Base-by-base conservation (phyloP, 2,797 vertebrate species). In the Mormyrus hasselquistii region DNA sequence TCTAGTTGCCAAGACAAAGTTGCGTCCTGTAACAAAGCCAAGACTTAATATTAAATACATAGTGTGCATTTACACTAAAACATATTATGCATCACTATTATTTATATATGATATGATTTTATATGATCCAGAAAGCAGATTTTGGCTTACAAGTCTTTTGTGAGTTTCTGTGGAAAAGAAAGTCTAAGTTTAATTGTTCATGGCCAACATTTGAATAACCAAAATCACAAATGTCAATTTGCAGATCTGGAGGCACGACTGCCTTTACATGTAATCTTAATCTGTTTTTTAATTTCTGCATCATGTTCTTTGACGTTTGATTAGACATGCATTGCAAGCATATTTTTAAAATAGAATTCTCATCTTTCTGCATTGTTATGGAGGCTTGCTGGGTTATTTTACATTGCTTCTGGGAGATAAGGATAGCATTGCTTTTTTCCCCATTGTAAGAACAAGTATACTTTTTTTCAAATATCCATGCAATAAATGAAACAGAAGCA, bases 271-370 rank as follows among this genome's bases (percentile, higher is more conserved):
- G 10, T 5, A 73, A 73, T 34, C 65, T 73, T 73, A 73, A 34
- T 34, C 29, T 34, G 65, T 73, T 73, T 73, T 29, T 73, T 92
- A 94, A 95, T 95, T 94, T 91, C 92, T 91, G 94, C 91, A 94
- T 94, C 94, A 95, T 93, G 92, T 94, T 94, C 92, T 93, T 94
- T 95, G 91, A 90, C 94, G 94, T 92, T 93, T 93, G 93, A 94
- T 95, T 92, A 92, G 87, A 89, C 90, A 89, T 87, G 83, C 94
- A 92, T 88, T 65, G 76, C 89, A 92, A 92, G 90, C 88, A 82
- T 89, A 92, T 91, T 93, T 94, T 93, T 93, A 89, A 69, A 69
- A 87, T 88, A 93, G 88, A 91, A 93, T 92, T 94, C 92, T 94
- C 94, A 93, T 91, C 93, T 94, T 93, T 93, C 93, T 92, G 90